A percentile compares a stretch with the other conserved stretches of the same genome.
Evolutionary conservation across 1,140 invertebrate genomes (phyloP).

Genomic region (Centruroides sculpturatus): DNA sequence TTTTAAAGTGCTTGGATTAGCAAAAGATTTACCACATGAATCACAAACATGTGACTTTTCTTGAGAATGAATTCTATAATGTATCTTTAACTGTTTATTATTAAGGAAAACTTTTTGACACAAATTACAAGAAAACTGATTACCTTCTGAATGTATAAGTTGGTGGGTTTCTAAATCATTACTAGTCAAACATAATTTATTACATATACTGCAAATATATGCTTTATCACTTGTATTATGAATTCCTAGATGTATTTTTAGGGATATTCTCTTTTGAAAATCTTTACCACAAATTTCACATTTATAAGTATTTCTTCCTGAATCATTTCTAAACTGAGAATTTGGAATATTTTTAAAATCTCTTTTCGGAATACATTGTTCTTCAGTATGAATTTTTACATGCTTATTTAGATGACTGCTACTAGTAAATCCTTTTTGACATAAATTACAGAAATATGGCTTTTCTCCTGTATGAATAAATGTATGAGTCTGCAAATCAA

Average conservation of each 20-base stretch:
- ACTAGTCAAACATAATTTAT: slow-evolving; percentile 13
- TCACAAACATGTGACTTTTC: slow-evolving; percentile 46
- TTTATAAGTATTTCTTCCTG: too few relatives aligned
- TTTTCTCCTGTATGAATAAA: background rate
- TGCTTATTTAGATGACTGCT: background rate
- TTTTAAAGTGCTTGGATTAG: slow-evolving; percentile 20
- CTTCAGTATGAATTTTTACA: background rate
- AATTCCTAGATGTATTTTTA: too few relatives aligned
- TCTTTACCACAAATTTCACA: too few relatives aligned
- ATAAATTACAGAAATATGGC: background rate
- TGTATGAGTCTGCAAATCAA: background rate
- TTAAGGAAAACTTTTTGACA: slow-evolving; percentile 27
- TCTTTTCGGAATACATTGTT: background rate
- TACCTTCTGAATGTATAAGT: slow-evolving; percentile 20
- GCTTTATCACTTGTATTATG: slow-evolving; percentile 44
- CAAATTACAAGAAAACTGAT: slow-evolving; percentile 18
- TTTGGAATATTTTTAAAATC: background rate
- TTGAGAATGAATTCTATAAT: slow-evolving; percentile 18
- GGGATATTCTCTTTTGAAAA: too few relatives aligned
- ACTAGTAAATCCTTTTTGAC: background rate
- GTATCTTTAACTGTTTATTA: background rate
- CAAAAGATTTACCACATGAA: slow-evolving; percentile 73
- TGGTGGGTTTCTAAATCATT: background rate
- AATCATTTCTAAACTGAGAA: background rate
- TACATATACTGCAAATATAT: slow-evolving; percentile 66